Base-by-base conservation (phyloP, 1,140 invertebrate species). In the Drosophila suzukii region DNA sequence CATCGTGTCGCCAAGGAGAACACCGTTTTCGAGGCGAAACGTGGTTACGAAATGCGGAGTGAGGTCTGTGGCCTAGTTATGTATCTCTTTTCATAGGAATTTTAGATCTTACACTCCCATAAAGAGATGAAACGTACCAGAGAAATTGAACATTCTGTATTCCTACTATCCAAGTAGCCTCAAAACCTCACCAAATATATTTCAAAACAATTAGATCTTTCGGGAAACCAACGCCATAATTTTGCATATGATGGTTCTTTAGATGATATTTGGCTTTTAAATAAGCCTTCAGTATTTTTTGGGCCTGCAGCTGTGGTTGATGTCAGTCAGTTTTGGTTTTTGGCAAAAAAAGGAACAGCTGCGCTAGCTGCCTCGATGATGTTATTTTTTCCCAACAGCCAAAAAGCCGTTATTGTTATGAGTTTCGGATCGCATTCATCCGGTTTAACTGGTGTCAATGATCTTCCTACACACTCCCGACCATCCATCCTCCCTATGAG, bases 401-500 rank as follows among this genome's bases (percentile, higher is more conserved):
- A 57, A 68, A 72, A 76, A 80, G 81, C 81, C 71, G 76, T 76
- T 85, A 65, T 84, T 80, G 77, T 77, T 80, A 84, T 73, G 55
- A 73, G 77, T 77, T 56, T 77, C 53, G 51, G 71, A 84, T 77
- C 77, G 77, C 77, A 73, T 67, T 74, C 77, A 84, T 84, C 81
- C 81, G 81, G 81, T 84, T 84, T 84, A 61, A 76, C 67, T 62
- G 65, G 81, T 75, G 72, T 67, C 63, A 75, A 83, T 80, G 57
- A 73, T 84, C 62, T 58, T 70, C 47, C 72, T 58, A 70, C 61
- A 66, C 61, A 46, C 50, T 34, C n/a, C 49, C 27, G 34, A 1
- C 30, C 49, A 51, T 34, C 49, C 49, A n/a, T 17, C 30, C 49
- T 15, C 27, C 49, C 49, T 34, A 8, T n/a, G n/a, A 51, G 12